Conservation (phyloP, 2,113 vertebrate species). For the Myiozetetes cayanensis region DNA sequence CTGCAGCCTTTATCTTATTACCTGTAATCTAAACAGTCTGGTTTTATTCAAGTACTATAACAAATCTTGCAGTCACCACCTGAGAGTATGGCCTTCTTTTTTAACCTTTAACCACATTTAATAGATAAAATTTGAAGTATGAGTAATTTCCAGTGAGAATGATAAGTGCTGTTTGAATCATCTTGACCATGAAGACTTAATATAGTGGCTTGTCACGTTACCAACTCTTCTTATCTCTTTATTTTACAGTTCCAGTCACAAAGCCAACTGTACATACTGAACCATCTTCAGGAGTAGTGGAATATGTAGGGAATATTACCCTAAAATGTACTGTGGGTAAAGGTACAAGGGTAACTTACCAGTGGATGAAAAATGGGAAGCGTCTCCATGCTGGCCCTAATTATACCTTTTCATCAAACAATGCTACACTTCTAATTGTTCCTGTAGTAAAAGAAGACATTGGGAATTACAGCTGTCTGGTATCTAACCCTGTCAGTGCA, state of each 20-base stretch:
- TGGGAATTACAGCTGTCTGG: conserved; percentile 81
- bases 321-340: conserved; percentile 69
- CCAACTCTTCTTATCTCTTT: background rate
- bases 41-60: background rate
- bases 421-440: conserved; percentile 72
- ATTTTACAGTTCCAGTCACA: conserved; percentile 73
- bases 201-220: background rate
- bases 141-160: background rate
- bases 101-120: background rate
- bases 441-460: conserved; percentile 78
- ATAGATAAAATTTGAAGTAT: background rate
- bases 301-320: conserved; percentile 76
- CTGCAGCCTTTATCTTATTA: background rate
- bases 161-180: background rate
- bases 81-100: background rate
- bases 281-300: conserved; percentile 75
- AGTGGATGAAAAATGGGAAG: conserved; percentile 78
- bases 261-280: conserved; percentile 67
- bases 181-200: background rate
- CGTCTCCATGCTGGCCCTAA: conserved; percentile 40
- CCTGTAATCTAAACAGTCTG: background rate
- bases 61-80: background rate
- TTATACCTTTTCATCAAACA: conserved; percentile 69
- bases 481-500: conserved; percentile 74
- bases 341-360: conserved; percentile 75